Evolutionary conservation across 2,113 vertebrate genomes (phyloP), one percentile per base, ranked within the genome.

Genomic region (Menidia beryllina): DNA sequence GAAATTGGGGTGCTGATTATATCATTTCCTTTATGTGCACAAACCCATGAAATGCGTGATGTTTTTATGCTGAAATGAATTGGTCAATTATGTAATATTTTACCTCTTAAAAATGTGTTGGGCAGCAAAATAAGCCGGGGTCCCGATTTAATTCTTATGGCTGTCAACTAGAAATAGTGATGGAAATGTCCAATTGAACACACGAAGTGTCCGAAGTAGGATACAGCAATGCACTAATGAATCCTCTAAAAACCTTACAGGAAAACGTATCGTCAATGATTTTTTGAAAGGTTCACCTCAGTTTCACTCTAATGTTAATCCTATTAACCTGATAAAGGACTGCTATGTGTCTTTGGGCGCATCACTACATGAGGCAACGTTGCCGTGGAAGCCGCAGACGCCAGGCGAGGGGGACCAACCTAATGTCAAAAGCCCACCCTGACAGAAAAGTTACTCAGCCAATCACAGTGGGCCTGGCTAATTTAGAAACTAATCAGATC

Each of bases 381-480:
- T 93, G 92, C 92, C 86, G 79, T 92, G 92, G 88, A 90, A 93
- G 86, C 90, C 88, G 84, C 86, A 86, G 89, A 93, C 88, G 92
- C 93, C 81, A 73, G 68, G 54, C 60, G 23, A 58, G 26, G 21
- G 47, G 61, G 70, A 85, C 83, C 91, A 91, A 91, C 83, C 90
- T 85, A 90, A 57, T 61, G 0, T 76, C 45, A 49, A 75, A 68
- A 71, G 3, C 38, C 26, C 21, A 15, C 11, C 24, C 41, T 90
- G 86, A 93, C 43, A 2, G 91, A 90, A 38, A 39, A 21, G 34
- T 12, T 21, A 23, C 0, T 2, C 9, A 79, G 64, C 93, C 92
- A 93, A 94, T 93, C 30, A 75, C 23, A 61, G 69, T 17, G 2
- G 1, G 54, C 0, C 4, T 43, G 3, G 7, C 21, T 30, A 49